These are phyloP conservation scores for Aselliscus stoliczkanus DNA, from an alignment of 2,797 vertebrate genomes.

Conservation along the genomic window DNA sequence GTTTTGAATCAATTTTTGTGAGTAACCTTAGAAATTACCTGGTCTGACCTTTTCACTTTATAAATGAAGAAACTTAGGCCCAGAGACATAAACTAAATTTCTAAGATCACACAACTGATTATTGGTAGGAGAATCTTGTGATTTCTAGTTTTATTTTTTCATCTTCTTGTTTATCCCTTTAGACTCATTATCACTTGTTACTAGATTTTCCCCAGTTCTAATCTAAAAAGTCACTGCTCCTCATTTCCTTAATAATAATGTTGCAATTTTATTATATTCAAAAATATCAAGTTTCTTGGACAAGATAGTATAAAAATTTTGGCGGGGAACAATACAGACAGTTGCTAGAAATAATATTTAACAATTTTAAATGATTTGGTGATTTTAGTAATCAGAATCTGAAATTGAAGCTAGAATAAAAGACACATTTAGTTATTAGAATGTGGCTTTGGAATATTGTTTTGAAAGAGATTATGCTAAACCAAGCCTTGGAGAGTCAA, in stretches of 20 bases:
- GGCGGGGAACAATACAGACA: not conserved
- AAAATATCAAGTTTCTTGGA: not conserved
- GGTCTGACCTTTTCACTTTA: not conserved
- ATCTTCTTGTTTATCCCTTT: not conserved
- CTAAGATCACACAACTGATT: not conserved
- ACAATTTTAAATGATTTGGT: not conserved
- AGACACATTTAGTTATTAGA: not conserved
- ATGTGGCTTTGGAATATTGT: constrained; percentile 32
- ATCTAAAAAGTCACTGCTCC: not conserved
- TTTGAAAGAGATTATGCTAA: constrained; percentile 8
- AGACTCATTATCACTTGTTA: not conserved
- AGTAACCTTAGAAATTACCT: not conserved
- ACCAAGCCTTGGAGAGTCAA: not conserved
- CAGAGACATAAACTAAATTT: not conserved
- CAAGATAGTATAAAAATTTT: not conserved
- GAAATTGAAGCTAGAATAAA: constrained; percentile 21
- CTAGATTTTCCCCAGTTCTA: not conserved
- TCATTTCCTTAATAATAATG: not conserved
- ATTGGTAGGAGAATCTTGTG: not conserved
- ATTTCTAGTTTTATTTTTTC: not conserved
- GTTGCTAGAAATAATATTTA: not conserved
- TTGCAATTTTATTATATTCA: not conserved
- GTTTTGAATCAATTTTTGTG: constrained; percentile 33
- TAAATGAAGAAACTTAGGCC: not conserved
- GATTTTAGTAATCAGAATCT: constrained; percentile 2